These are phyloP conservation scores for Carassius carassius DNA, from an alignment of 2,113 vertebrate species.

Conservation along the genomic window DNA sequence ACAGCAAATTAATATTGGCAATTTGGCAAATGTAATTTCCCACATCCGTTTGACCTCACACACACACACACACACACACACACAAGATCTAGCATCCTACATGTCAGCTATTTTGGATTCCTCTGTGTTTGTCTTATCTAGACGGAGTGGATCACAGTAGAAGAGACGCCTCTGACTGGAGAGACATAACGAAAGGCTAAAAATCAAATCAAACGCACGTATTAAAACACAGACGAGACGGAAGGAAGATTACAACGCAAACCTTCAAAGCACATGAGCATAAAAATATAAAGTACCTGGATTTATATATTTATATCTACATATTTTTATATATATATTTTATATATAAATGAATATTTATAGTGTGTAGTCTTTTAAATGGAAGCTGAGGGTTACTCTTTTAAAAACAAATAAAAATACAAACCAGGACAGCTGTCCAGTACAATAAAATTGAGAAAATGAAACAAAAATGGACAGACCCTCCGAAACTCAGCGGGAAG, in stretches of 20 bases:
- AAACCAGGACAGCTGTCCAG: conserved; percentile 32
- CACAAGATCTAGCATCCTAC: conserved; percentile 26
- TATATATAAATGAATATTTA: conserved; percentile 68
- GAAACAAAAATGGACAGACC: conserved; percentile 29
- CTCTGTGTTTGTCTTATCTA: conserved; percentile 36
- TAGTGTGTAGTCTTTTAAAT: conserved; percentile 59
- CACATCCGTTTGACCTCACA: background rate
- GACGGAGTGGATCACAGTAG: conserved; percentile 42
- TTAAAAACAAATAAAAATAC: conserved; percentile 40
- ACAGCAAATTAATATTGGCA: conserved; percentile 27
- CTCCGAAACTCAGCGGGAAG: conserved; percentile 11
- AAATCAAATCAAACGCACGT: conserved; percentile 28
- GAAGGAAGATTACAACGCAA: conserved; percentile 59
- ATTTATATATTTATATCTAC: conserved; percentile 53
- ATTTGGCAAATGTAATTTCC: conserved; percentile 8
- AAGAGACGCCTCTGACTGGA: conserved; percentile 54
- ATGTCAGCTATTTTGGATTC: conserved; percentile 30
- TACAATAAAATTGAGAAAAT: conserved; percentile 25
- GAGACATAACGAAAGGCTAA: conserved; percentile 15
- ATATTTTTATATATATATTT: conserved; percentile 62
- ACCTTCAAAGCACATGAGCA: conserved; percentile 64
- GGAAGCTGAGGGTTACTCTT: conserved; percentile 52
- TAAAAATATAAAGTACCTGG: conserved; percentile 75
- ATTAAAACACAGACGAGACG: conserved; percentile 46
- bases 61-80: background rate